Evolutionary conservation across 2,797 vertebrate species (phyloP).

Genomic region (Martes flavigula): DNA sequence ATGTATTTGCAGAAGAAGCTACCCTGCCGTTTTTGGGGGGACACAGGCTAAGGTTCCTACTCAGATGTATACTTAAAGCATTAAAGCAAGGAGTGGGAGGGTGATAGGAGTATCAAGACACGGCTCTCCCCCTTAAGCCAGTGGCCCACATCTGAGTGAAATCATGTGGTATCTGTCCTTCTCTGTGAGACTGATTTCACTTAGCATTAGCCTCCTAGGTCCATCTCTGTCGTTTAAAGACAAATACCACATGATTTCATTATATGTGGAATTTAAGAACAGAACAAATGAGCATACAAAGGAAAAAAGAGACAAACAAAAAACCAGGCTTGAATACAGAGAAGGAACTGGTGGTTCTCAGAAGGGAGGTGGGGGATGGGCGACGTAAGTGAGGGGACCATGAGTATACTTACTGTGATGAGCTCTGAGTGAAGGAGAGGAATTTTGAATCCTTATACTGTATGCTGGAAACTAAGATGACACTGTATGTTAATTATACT

Average conservation of each 20-base stretch:
- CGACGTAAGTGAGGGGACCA: neutral
- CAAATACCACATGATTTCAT: neutral
- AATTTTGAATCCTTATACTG: neutral
- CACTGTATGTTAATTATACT: neutral
- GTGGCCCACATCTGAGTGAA: neutral
- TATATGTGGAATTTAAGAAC: neutral
- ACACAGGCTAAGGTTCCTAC: accelerated
- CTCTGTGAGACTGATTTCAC: neutral
- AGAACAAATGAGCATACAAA: neutral
- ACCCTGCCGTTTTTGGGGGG: neutral
- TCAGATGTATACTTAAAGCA: neutral
- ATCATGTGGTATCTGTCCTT: neutral
- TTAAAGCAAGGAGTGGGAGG: neutral
- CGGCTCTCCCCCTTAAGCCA: neutral
- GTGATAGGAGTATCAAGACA: accelerated
- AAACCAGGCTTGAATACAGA: neutral
- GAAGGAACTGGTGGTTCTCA: neutral
- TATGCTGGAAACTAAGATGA: neutral
- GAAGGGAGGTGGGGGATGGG: neutral
- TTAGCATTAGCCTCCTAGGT: neutral
- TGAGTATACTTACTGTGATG: no score
- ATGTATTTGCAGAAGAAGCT: neutral
- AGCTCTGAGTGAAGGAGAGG: neutral
- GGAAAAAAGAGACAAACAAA: neutral
- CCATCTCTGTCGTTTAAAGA: neutral